Conservation (phyloP, 2,888 invertebrate species). For the Melipona bicolor region DNA sequence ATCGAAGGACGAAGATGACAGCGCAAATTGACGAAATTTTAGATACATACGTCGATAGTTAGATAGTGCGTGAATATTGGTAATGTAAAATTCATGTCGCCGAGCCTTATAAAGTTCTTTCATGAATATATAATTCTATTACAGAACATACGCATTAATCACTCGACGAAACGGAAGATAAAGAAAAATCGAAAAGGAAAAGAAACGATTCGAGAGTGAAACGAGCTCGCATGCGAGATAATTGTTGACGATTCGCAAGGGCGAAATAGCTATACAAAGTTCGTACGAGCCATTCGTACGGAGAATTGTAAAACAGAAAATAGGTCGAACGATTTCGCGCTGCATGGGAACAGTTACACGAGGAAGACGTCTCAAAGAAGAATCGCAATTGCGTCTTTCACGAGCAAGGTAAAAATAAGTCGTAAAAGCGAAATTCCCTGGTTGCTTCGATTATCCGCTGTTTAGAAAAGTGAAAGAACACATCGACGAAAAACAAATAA, state of each 20-base stretch:
- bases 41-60: slow-evolving; percentile 28
- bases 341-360: not conserved
- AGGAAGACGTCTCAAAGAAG: not conserved
- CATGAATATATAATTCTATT: slow-evolving; percentile 57
- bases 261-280: not conserved
- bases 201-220: slow-evolving; percentile 1
- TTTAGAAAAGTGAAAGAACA: slow-evolving; percentile 26
- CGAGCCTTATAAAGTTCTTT: slow-evolving; percentile 21
- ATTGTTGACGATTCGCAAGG: not conserved
- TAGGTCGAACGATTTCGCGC: not conserved
- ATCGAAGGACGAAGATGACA: slow-evolving; percentile 1
- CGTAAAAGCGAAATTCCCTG: slow-evolving; percentile 16
- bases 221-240: not conserved
- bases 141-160: slow-evolving; percentile 45
- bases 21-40: slow-evolving; percentile 38
- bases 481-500: slow-evolving; percentile 32
- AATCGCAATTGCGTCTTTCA: not conserved
- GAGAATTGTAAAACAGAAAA: slow-evolving; percentile 7
- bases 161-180: not conserved
- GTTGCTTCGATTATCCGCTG: slow-evolving; percentile 28
- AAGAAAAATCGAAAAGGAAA: not conserved
- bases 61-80: slow-evolving; percentile 39
- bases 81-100: slow-evolving; percentile 56
- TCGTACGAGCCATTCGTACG: not conserved
- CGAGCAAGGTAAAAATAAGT: not conserved